Evolutionary conservation across 2,113 vertebrate species (phyloP).

Genomic region (Acanthisitta chloris): DNA sequence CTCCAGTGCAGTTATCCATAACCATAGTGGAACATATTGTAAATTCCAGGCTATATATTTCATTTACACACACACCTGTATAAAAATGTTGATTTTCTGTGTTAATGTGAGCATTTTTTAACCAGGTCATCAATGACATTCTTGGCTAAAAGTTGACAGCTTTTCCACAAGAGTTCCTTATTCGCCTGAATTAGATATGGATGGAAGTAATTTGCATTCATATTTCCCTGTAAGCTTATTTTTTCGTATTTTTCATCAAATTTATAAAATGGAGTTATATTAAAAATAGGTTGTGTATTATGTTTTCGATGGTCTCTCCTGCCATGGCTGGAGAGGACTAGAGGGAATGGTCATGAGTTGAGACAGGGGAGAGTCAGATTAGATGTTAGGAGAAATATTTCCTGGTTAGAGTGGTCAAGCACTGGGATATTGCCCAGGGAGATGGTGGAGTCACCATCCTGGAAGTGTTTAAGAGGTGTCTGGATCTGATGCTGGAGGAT

Average conservation of each 20-base stretch:
- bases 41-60: constrained; percentile 9
- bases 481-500: no score
- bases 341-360: no score
- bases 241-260: background rate
- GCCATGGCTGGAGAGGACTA: no score
- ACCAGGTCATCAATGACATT: background rate
- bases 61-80: background rate
- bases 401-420: no score
- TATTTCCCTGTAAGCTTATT: background rate
- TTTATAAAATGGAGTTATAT: background rate
- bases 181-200: background rate
- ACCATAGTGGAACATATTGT: background rate
- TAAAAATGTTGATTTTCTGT: background rate
- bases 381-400: no score
- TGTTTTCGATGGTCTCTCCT: no score
- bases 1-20: background rate
- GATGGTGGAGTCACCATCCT: no score
- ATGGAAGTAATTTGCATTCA: background rate
- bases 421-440: no score
- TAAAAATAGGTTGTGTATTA: no score
- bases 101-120: background rate
- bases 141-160: background rate
- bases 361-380: no score
- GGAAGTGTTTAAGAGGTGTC: no score
- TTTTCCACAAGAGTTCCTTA: background rate